phyloP scores from a whole-genome alignment of 1,140 invertebrate genomes.

The Hetaerina americana region DNA sequence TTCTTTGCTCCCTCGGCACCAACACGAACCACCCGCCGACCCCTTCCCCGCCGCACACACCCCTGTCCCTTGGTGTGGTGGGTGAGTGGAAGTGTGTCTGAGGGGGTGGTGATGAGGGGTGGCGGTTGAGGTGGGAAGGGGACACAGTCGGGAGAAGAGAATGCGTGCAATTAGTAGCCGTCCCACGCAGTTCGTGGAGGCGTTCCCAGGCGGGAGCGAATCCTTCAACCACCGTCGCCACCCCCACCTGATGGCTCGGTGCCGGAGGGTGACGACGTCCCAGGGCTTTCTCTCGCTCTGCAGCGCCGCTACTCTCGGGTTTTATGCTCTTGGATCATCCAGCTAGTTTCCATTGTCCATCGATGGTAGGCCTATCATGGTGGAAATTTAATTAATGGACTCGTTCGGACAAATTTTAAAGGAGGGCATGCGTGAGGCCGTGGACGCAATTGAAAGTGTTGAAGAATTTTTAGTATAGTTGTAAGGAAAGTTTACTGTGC shows the following conservation, averaged over 20 bases:
- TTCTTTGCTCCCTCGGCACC: no score
- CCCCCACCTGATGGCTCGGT: background rate
- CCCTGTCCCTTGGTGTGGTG: no score
- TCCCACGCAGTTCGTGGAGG: background rate
- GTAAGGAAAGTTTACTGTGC: no score
- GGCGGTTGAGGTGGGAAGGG: background rate
- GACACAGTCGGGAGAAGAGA: background rate
- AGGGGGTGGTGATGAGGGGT: background rate
- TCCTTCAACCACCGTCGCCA: no score
- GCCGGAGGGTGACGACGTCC: background rate
- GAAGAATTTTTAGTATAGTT: no score
- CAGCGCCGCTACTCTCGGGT: background rate
- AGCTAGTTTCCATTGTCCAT: background rate
- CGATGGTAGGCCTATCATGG: background rate
- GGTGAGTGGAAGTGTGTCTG: no score
- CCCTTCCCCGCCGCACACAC: no score
- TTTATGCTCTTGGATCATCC: background rate
- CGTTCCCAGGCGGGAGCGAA: background rate
- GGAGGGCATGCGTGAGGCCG: no score
- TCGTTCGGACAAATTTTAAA: no score
- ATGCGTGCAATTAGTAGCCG: background rate
- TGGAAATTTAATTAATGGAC: no score
- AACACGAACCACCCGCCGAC: no score
- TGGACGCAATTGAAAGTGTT: no score
- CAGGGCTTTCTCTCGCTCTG: background rate